phyloP scores from a whole-genome alignment of 2,888 invertebrate species.

The Noctua pronuba region DNA sequence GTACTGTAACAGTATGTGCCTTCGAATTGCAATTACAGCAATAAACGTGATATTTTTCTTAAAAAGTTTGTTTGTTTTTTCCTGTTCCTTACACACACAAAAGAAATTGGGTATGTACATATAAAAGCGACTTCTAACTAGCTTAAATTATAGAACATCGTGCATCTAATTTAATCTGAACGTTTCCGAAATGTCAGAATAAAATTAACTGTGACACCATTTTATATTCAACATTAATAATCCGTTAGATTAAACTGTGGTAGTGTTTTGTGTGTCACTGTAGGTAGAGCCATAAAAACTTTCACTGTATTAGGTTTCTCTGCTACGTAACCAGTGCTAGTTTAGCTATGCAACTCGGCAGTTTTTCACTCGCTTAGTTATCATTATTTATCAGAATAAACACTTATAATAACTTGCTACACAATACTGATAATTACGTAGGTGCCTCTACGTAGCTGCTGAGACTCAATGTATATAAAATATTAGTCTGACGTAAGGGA shows the following conservation, averaged over 20 bases:
- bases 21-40: conserved; percentile 88
- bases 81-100: conserved; percentile 53
- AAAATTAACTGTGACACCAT: conserved; percentile 61
- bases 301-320: conserved; percentile 86
- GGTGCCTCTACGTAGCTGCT: conserved; percentile 19
- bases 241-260: conserved; percentile 66
- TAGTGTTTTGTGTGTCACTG: conserved; percentile 75
- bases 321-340: conserved; percentile 81
- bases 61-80: conserved; percentile 72
- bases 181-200: conserved; percentile 46
- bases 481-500: conserved; percentile 62
- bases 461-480: conserved; percentile 21
- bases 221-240: conserved; percentile 62
- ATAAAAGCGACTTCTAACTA: not conserved
- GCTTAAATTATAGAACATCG: conserved; percentile 24
- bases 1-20: conserved; percentile 87
- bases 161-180: conserved; percentile 10
- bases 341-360: conserved; percentile 72
- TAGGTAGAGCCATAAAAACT: conserved; percentile 79
- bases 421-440: conserved; percentile 24
- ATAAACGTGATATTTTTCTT: conserved; percentile 89
- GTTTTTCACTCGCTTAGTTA: conserved; percentile 54
- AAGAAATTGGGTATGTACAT: conserved; percentile 45
- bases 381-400: conserved; percentile 45
- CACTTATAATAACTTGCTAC: not conserved